Conservation (phyloP, 2,888 invertebrate genomes). For the Yponomeuta evonymella region DNA sequence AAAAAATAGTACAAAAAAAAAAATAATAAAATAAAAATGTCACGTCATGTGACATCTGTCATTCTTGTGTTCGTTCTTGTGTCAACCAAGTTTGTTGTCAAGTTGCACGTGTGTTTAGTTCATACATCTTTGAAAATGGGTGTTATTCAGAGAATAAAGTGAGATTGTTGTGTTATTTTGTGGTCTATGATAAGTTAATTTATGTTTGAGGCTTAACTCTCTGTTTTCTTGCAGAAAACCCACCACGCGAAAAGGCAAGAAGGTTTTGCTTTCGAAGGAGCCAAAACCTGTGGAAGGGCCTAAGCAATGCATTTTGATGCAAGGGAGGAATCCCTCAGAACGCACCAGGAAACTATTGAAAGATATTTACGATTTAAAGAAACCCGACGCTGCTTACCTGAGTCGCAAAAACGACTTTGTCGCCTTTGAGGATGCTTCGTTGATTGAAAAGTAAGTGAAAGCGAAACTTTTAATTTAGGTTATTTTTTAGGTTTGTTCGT, state of each 20-base stretch:
- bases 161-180: constrained; percentile 19
- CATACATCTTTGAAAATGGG: constrained; percentile 36
- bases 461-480: too few species aligned
- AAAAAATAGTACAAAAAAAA: too few species aligned
- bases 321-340: constrained; percentile 88
- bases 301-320: constrained; percentile 89
- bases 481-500: too few species aligned
- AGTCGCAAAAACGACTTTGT: constrained; percentile 90
- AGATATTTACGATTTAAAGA: constrained; percentile 91
- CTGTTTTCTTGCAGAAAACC: constrained; percentile 82
- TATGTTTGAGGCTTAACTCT: constrained; percentile 6
- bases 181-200: neutral
- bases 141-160: constrained; percentile 65
- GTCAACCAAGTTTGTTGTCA: too few species aligned
- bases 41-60: too few species aligned
- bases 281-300: constrained; percentile 93
- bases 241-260: constrained; percentile 91
- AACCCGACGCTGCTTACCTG: constrained; percentile 86
- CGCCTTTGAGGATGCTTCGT: constrained; percentile 93
- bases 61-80: too few species aligned
- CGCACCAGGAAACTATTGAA: constrained; percentile 83
- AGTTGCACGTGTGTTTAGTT: neutral
- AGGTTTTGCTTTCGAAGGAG: constrained; percentile 85
- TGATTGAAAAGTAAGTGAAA: constrained; percentile 81
- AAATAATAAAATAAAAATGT: too few species aligned